Conservation (phyloP, 2,113 vertebrate species). For the Hemichromis elongatus region DNA sequence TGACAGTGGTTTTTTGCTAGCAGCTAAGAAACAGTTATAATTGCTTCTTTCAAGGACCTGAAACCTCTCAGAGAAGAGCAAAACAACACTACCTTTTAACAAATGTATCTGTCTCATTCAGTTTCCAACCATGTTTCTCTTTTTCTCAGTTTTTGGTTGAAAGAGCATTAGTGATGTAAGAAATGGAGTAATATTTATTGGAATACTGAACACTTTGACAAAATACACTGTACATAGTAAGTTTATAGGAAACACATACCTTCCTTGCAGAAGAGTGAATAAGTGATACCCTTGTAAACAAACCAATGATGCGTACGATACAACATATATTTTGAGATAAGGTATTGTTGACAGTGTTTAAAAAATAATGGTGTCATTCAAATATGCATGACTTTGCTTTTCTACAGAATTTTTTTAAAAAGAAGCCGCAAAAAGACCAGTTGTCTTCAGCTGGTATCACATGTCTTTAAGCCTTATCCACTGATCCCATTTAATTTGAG, state of each 20-base stretch:
- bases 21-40: constrained; percentile 22
- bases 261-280: neutral
- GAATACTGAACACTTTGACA: neutral
- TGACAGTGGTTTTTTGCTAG: constrained; percentile 9
- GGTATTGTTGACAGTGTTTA: neutral
- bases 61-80: constrained; percentile 34
- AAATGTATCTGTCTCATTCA: constrained; percentile 14
- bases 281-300: neutral
- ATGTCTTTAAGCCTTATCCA: neutral
- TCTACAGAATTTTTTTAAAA: neutral
- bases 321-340: neutral
- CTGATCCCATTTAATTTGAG: fast-evolving
- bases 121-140: neutral
- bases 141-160: neutral
- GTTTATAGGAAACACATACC: neutral
- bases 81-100: constrained; percentile 41
- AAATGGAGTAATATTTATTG: neutral
- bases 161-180: neutral
- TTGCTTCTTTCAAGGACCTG: constrained; percentile 46
- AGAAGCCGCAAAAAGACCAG: neutral
- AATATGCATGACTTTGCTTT: neutral
- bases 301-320: neutral
- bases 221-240: neutral
- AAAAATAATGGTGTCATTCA: neutral
- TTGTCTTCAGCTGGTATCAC: neutral